phyloP scores from a whole-genome alignment of 2,797 vertebrate species.

The Anguilla megastoma region DNA sequence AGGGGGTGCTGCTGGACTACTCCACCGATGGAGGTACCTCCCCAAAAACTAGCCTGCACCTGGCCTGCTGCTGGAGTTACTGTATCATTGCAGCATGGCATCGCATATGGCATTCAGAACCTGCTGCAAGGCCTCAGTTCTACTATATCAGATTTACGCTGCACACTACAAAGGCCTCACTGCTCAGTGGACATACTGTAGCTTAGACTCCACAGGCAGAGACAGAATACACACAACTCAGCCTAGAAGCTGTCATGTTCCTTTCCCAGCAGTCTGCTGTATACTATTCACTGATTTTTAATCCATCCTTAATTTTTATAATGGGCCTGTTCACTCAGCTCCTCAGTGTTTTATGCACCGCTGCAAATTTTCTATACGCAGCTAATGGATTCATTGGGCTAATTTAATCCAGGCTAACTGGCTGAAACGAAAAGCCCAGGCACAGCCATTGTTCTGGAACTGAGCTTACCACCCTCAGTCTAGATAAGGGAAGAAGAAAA shows the following conservation, averaged over 20 bases:
- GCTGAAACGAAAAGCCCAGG: neutral
- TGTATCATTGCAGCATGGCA: neutral
- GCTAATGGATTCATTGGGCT: neutral
- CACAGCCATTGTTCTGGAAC: neutral
- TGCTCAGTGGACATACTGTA: neutral
- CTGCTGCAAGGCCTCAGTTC: neutral
- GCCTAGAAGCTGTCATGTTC: neutral
- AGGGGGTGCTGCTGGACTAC: conserved; percentile 93
- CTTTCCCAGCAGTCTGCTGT: neutral
- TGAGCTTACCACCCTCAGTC: neutral
- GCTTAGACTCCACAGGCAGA: neutral
- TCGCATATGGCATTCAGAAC: neutral
- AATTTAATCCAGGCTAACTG: neutral
- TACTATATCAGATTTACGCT: neutral
- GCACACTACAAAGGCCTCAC: neutral
- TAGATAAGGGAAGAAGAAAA: neutral
- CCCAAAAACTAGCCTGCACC: neutral
- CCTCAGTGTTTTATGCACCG: neutral
- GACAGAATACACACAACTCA: neutral
- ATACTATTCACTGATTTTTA: neutral
- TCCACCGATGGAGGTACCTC: conserved; percentile 83
- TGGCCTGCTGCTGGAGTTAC: neutral
- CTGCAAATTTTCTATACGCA: neutral
- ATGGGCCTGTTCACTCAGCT: neutral
- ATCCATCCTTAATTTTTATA: neutral